A percentile compares a stretch with the other conserved stretches of the same genome.
Evolutionary conservation across 2,113 vertebrate species (phyloP).

Genomic region (Theropithecus gelada): DNA sequence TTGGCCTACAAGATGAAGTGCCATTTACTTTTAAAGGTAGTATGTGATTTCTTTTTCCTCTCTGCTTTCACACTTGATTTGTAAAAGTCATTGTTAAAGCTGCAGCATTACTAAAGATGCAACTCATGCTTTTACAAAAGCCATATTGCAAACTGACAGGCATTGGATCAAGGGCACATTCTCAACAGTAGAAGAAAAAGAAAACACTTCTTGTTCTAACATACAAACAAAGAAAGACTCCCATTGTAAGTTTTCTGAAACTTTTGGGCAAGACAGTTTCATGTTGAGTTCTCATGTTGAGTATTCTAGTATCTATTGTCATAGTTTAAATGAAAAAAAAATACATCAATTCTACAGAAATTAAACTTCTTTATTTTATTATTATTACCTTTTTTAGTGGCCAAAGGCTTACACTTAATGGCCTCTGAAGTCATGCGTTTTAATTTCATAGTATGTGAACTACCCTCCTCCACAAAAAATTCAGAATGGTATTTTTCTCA

Average conservation of each 20-base stretch:
- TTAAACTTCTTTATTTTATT: not conserved
- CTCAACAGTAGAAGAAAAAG: not conserved
- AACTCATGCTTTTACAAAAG: not conserved
- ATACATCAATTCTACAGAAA: not conserved
- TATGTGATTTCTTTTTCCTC: not conserved
- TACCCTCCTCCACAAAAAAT: not conserved
- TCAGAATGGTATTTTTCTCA: slow-evolving; percentile 30
- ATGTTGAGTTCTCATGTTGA: not conserved
- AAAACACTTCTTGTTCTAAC: not conserved
- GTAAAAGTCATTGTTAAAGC: not conserved
- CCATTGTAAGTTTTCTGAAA: slow-evolving; percentile 6
- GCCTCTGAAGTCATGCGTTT: not conserved
- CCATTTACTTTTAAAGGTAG: not conserved
- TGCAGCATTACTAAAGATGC: not conserved
- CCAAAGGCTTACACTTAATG: not conserved
- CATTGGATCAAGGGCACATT: not conserved
- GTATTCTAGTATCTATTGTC: not conserved
- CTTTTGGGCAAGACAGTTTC: not conserved
- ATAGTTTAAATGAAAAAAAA: not conserved
- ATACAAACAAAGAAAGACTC: not conserved
- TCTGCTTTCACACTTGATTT: not conserved
- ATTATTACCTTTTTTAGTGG: not conserved
- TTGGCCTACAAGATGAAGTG: not conserved
- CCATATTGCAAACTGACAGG: not conserved
- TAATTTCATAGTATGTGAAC: slow-evolving; percentile 14